A percentile compares a stretch with the other conserved stretches of the same genome.
These are phyloP conservation scores for Platanista minor DNA, from an alignment of 2,113 vertebrate genomes.

Conservation along the genomic window DNA sequence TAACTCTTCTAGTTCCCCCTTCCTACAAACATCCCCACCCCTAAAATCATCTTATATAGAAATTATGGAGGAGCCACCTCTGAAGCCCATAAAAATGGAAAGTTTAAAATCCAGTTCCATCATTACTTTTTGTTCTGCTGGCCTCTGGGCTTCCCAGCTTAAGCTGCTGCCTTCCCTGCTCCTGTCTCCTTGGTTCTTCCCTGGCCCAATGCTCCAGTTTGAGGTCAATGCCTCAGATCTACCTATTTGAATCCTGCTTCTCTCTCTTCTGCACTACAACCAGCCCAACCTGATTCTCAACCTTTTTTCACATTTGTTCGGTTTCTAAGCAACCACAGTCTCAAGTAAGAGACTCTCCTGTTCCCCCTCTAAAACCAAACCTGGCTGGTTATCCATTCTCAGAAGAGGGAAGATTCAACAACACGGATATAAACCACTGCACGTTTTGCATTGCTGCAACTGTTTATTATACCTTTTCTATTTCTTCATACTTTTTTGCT, in stretches of 20 bases:
- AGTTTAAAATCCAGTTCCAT: background rate
- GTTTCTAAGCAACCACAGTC: background rate
- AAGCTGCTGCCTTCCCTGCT: background rate
- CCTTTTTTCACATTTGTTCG: background rate
- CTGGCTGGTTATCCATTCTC: background rate
- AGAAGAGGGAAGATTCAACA: background rate
- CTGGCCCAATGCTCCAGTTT: too few relatives aligned
- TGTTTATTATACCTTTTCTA: background rate
- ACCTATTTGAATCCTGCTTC: background rate
- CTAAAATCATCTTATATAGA: background rate
- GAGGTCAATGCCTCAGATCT: background rate
- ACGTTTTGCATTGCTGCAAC: background rate
- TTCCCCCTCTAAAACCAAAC: background rate
- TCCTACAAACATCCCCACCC: background rate
- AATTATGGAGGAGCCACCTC: background rate
- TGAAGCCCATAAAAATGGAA: background rate
- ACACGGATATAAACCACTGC: background rate
- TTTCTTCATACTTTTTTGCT: background rate
- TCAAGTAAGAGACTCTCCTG: background rate
- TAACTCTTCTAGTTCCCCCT: background rate
- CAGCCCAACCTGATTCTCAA: background rate
- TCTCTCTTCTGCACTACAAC: background rate
- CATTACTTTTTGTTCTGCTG: background rate
- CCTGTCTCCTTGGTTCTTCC: background rate
- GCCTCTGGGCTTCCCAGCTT: background rate